Percentiles rank a stretch among this genome's conserved stretches.
phyloP scores from a whole-genome alignment of 2,113 vertebrate genomes.

The Neodontobutis hainanensis region DNA sequence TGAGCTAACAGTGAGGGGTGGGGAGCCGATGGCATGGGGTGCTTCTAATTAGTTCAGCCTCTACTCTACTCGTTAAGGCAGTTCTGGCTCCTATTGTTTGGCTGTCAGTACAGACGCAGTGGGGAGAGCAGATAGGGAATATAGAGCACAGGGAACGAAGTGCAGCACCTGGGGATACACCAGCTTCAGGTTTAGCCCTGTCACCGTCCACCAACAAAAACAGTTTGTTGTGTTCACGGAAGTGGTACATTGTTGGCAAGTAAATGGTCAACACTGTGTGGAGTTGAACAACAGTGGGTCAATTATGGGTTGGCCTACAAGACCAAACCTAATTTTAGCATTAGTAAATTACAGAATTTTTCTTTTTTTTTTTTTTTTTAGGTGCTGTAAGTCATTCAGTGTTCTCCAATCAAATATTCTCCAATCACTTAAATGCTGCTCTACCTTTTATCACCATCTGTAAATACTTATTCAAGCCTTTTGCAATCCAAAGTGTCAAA shows the following conservation, averaged over 20 bases:
- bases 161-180: slow-evolving; percentile 42
- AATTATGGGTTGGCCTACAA: slow-evolving; percentile 51
- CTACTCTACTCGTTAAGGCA: slow-evolving; percentile 60
- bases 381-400: slow-evolving; percentile 51
- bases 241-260: slow-evolving; percentile 41
- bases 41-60: slow-evolving; percentile 68
- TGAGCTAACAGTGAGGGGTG: slow-evolving; percentile 37
- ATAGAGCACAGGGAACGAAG: slow-evolving; percentile 19
- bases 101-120: slow-evolving; percentile 52
- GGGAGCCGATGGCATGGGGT: slow-evolving; percentile 18
- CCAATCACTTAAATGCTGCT: slow-evolving; percentile 29
- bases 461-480: slow-evolving; percentile 13
- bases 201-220: slow-evolving; percentile 26
- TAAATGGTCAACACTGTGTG: slow-evolving; percentile 36
- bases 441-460: slow-evolving; percentile 37
- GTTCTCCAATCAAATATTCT: slow-evolving; percentile 24
- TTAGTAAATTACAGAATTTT: slow-evolving; percentile 33
- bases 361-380: no score
- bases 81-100: slow-evolving; percentile 65
- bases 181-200: slow-evolving; percentile 16
- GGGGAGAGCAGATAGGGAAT: slow-evolving; percentile 28
- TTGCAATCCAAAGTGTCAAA: neutral
- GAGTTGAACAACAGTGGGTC: slow-evolving; percentile 50
- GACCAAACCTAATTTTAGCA: slow-evolving; percentile 38
- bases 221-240: slow-evolving; percentile 33